phyloP scores from a whole-genome alignment of 2,797 vertebrate genomes.

The Alcedo atthis region DNA sequence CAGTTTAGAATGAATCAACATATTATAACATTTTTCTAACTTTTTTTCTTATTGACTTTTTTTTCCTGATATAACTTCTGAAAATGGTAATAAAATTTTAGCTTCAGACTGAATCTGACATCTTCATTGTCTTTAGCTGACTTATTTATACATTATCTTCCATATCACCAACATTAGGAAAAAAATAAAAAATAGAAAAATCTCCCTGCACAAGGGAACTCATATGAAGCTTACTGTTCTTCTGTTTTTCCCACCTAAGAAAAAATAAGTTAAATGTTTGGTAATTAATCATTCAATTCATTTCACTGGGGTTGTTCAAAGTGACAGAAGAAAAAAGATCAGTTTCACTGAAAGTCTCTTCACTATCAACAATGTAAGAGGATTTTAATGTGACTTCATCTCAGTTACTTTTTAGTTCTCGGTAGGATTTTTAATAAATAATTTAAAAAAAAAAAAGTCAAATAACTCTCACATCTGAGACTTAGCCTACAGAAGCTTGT shows the following conservation, averaged over 20 bases:
- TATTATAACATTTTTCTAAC: background rate
- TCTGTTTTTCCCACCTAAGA: conserved; percentile 36
- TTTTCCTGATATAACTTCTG: background rate
- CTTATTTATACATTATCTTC: background rate
- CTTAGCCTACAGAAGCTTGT: conserved; percentile 38
- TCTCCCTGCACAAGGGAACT: background rate
- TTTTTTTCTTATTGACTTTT: background rate
- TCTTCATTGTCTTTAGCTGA: background rate
- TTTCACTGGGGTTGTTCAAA: conserved; percentile 32
- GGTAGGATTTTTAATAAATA: background rate
- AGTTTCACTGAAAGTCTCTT: background rate
- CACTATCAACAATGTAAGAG: conserved; percentile 2
- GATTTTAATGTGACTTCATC: conserved; percentile 11
- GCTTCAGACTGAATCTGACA: background rate
- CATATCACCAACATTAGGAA: background rate
- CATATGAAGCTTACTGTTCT: conserved; percentile 22
- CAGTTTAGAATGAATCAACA: background rate
- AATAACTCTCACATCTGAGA: conserved; percentile 12
- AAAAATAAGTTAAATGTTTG: conserved; percentile 40
- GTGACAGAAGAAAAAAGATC: background rate
- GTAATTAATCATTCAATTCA: conserved; percentile 35
- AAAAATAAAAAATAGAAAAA: background rate
- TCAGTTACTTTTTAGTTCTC: background rate
- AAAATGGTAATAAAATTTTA: background rate
- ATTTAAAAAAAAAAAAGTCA: background rate